phyloP scores from a whole-genome alignment of 2,797 vertebrate species.

The Enteromius thamalakanensis region DNA sequence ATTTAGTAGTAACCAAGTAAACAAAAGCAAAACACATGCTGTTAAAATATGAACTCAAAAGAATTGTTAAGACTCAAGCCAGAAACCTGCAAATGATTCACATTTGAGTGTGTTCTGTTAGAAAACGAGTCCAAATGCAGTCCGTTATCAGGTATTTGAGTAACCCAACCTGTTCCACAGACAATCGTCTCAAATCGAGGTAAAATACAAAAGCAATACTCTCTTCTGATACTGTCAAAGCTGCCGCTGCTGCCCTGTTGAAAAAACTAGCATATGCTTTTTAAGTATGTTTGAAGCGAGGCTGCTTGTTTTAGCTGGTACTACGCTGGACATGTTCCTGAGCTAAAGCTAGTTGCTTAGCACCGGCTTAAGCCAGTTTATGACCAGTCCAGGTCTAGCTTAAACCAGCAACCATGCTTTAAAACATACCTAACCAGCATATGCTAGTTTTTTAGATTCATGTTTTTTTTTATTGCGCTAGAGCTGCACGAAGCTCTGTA shows the following conservation, averaged over 20 bases:
- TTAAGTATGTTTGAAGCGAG: not conserved
- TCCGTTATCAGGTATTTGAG: not conserved
- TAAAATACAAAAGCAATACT: not conserved
- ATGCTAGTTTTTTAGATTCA: not conserved
- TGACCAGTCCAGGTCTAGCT: too few relatives aligned
- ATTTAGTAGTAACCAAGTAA: constrained; percentile 4
- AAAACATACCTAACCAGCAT: not conserved
- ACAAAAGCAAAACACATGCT: not conserved
- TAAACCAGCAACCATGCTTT: too few relatives aligned
- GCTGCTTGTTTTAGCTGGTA: too few relatives aligned
- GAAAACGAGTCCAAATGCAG: not conserved
- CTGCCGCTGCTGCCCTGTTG: not conserved
- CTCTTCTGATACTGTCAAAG: not conserved
- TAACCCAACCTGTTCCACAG: not conserved
- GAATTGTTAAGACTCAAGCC: not conserved
- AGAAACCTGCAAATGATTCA: not conserved
- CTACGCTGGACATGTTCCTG: not conserved
- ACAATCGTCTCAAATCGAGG: not conserved
- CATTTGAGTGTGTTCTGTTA: not conserved
- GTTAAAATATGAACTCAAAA: not conserved
- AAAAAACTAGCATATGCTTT: not conserved
- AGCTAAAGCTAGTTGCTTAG: not conserved
- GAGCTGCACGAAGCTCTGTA: not conserved
- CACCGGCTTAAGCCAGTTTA: too few relatives aligned
- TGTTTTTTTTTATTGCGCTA: not conserved